phyloP scores from a whole-genome alignment of 2,113 vertebrate species.

The Ia io region DNA sequence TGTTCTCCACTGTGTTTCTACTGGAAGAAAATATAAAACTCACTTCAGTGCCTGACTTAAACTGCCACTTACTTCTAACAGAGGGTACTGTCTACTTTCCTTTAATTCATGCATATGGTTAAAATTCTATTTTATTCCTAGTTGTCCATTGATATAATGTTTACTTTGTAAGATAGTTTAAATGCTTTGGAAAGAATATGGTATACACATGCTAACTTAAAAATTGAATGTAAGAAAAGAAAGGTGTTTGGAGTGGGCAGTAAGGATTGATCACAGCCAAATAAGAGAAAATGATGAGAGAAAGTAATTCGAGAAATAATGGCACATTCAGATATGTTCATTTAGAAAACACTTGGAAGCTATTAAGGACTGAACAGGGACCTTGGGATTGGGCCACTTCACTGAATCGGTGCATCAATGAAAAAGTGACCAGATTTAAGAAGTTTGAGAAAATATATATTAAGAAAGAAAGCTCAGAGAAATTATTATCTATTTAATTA shows the following conservation, averaged over 20 bases:
- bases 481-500: neutral
- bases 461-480: conserved; percentile 39
- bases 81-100: neutral
- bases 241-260: neutral
- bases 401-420: neutral
- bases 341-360: neutral
- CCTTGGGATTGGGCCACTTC: neutral
- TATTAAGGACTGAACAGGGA: neutral
- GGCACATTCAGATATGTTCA: neutral
- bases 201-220: neutral
- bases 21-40: neutral
- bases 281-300: neutral
- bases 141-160: neutral
- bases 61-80: neutral
- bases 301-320: neutral
- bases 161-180: neutral
- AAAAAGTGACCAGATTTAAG: conserved; percentile 7
- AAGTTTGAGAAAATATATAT: neutral
- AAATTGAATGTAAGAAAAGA: neutral
- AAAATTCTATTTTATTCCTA: neutral
- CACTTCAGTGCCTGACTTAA: neutral
- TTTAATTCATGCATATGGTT: neutral
- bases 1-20: conserved; percentile 20
- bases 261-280: neutral
- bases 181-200: neutral